A percentile compares a stretch with the other conserved stretches of the same genome.
Conservation (phyloP, 2,113 vertebrate genomes). For the Antechinus flavipes region DNA sequence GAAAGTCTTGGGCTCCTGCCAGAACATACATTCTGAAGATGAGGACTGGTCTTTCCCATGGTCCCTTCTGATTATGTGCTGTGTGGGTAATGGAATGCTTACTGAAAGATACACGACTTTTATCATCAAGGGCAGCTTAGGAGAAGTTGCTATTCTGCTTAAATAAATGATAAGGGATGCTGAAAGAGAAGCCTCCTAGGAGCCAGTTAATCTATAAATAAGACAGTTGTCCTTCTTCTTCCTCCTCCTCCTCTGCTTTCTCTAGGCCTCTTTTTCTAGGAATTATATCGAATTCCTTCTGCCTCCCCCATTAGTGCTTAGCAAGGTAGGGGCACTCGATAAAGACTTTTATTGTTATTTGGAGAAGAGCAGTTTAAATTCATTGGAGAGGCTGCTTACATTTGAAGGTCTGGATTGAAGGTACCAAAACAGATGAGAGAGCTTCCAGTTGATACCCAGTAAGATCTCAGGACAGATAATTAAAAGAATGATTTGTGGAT, state of each 20-base stretch:
- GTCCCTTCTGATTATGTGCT: constrained; percentile 33
- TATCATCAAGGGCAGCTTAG: neutral
- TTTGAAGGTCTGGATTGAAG: neutral
- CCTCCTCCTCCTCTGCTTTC: neutral
- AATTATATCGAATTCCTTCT: neutral
- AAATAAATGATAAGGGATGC: constrained; percentile 74
- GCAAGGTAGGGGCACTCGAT: neutral
- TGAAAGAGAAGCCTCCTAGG: constrained; percentile 46
- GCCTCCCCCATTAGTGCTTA: neutral
- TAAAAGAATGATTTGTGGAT: neutral
- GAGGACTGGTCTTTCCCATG: neutral
- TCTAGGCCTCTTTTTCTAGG: neutral
- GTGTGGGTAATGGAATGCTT: constrained; percentile 46
- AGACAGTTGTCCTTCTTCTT: neutral
- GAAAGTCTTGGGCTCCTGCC: neutral
- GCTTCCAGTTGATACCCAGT: neutral
- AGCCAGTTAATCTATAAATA: constrained; percentile 41
- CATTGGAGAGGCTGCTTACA: neutral
- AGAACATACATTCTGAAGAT: neutral
- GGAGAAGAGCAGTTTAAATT: neutral
- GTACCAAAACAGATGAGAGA: neutral
- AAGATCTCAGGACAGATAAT: neutral
- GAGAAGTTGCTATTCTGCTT: constrained; percentile 57
- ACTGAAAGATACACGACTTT: constrained; percentile 33
- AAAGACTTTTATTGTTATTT: neutral